phyloP scores from a whole-genome alignment of 2,888 invertebrate genomes.

The Willowsia nigromaculata region DNA sequence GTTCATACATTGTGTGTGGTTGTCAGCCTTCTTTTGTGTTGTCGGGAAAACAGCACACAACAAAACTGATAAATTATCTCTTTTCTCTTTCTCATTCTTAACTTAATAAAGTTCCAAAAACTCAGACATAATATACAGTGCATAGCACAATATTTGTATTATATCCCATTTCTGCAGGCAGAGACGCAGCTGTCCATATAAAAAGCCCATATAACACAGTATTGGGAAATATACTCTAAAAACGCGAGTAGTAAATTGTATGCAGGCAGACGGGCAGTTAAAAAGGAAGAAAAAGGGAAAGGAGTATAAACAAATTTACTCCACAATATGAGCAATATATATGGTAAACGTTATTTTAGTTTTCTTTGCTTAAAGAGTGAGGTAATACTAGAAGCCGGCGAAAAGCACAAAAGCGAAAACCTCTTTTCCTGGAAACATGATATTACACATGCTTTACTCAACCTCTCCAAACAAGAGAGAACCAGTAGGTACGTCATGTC shows the following conservation, averaged over 20 bases:
- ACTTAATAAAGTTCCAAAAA: neutral
- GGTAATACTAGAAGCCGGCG: constrained; percentile 7
- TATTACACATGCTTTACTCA: neutral
- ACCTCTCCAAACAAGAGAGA: no score
- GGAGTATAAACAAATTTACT: no score
- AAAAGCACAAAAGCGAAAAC: neutral
- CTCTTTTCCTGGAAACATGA: constrained; percentile 63
- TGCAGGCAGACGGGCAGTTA: no score
- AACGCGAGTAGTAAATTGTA: no score
- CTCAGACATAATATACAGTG: neutral
- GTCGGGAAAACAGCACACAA: neutral
- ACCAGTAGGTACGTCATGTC: neutral
- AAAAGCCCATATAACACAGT: no score
- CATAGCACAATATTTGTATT: no score
- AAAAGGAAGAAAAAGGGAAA: no score
- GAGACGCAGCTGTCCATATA: no score
- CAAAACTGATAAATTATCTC: constrained; percentile 10
- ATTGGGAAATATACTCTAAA: no score
- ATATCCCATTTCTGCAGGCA: no score
- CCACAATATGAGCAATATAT: no score
- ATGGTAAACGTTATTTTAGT: neutral
- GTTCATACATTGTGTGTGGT: neutral
- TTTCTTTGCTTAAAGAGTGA: neutral
- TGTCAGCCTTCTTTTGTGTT: neutral
- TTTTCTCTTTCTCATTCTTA: constrained; percentile 1